These are phyloP conservation scores for Sebastes hopkinsi DNA, from an alignment of 2,797 vertebrate species.

Conservation along the genomic window DNA sequence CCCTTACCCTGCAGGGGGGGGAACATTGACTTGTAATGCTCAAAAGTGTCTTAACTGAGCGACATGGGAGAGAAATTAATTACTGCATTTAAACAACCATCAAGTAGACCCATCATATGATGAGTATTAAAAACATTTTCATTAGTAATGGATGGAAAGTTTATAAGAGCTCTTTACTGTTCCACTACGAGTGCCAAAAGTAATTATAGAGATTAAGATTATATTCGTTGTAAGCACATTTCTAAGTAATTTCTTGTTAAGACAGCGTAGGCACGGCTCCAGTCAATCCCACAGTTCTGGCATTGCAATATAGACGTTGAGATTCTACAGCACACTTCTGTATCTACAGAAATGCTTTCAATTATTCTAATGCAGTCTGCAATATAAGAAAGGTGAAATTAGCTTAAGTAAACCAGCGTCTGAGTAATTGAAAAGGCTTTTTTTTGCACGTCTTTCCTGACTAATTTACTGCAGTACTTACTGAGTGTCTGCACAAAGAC, in stretches of 20 bases:
- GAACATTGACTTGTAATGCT: slow-evolving; percentile 6
- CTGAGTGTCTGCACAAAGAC: slow-evolving; percentile 1
- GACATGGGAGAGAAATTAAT: slow-evolving; percentile 9
- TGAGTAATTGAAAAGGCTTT: slow-evolving; percentile 32
- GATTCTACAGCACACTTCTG: slow-evolving; percentile 16
- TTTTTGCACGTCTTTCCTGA: not conserved
- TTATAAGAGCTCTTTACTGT: slow-evolving; percentile 25
- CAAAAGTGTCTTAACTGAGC: slow-evolving; percentile 3
- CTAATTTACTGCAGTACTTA: slow-evolving; percentile 25
- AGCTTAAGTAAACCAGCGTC: slow-evolving; percentile 19
- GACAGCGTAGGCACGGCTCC: slow-evolving; percentile 36
- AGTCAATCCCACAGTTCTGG: slow-evolving; percentile 28
- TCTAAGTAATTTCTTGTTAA: slow-evolving; percentile 30
- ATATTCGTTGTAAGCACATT: slow-evolving; percentile 33
- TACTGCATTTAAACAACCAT: slow-evolving; percentile 3
- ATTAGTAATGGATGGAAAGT: slow-evolving; percentile 39
- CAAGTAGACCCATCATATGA: slow-evolving; percentile 14
- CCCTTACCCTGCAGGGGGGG: slow-evolving; percentile 86
- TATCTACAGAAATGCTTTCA: slow-evolving; percentile 41
- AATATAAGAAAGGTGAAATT: slow-evolving; percentile 41
- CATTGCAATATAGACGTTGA: slow-evolving; percentile 17
- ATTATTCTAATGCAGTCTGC: slow-evolving; percentile 47
- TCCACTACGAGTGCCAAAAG: slow-evolving; percentile 20
- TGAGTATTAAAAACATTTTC: slow-evolving; percentile 31
- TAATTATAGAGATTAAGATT: slow-evolving; percentile 59